Conservation (phyloP, 2,113 vertebrate genomes). For the Fulica atra region DNA sequence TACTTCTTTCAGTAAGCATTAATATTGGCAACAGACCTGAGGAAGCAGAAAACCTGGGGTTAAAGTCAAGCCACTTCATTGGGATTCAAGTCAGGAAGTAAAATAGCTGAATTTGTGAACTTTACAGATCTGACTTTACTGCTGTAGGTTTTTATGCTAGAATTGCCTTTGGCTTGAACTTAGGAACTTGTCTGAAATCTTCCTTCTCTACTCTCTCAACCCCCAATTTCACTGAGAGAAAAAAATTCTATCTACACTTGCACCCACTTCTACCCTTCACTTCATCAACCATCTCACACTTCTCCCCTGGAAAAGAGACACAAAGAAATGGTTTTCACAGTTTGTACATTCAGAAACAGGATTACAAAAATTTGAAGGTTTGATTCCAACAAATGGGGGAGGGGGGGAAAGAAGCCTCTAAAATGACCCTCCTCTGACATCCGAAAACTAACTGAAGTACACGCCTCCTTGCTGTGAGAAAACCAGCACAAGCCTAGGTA, state of each 20-base stretch:
- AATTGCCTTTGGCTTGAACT: conserved; percentile 48
- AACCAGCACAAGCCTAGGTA: not conserved
- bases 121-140: conserved; percentile 38
- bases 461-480: not conserved
- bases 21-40: not conserved
- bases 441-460: not conserved
- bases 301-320: conserved; percentile 20
- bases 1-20: not conserved
- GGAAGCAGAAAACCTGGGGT: not conserved
- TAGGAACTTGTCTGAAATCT: conserved; percentile 10
- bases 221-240: not conserved
- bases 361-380: not conserved
- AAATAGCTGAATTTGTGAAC: conserved; percentile 19
- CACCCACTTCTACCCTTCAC: not conserved
- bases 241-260: conserved; percentile 30
- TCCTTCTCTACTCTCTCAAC: not conserved
- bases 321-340: not conserved
- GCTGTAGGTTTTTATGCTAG: not conserved
- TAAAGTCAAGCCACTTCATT: not conserved
- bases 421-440: not conserved
- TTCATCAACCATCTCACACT: not conserved
- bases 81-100: not conserved
- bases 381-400: not conserved
- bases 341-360: conserved; percentile 33
- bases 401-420: not conserved